Evolutionary conservation across 2,113 vertebrate species (phyloP).

Genomic region (Cheirogaleus medius): DNA sequence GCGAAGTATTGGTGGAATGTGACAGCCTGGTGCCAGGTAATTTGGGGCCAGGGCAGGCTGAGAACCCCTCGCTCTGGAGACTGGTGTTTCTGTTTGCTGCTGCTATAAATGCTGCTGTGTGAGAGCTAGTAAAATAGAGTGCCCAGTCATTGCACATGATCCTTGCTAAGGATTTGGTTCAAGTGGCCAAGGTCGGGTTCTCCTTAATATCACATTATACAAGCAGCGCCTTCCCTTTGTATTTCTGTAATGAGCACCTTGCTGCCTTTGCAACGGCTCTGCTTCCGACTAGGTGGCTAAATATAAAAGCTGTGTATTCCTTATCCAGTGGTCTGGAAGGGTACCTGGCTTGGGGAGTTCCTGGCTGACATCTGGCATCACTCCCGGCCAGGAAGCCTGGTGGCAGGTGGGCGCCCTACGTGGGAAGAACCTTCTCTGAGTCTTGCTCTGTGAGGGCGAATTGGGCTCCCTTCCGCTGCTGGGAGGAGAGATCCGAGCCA

Average conservation of each 20-base stretch:
- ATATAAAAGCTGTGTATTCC: not conserved
- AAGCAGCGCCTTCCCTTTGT: not conserved
- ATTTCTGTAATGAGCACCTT: not conserved
- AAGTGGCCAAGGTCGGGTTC: not conserved
- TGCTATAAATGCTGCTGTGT: fast-evolving
- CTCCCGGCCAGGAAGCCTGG: not conserved
- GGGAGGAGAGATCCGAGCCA: not conserved
- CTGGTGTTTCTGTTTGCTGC: not conserved
- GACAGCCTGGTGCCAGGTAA: conserved; percentile 95
- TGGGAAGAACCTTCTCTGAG: not conserved
- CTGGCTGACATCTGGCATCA: not conserved
- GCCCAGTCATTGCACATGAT: not conserved
- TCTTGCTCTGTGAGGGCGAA: not conserved
- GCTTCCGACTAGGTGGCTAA: not conserved
- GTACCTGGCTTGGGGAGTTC: not conserved
- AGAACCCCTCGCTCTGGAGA: not conserved
- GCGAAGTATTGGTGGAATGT: conserved; percentile 91
- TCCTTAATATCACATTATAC: fast-evolving
- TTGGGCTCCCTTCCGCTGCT: not conserved
- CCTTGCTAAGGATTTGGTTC: not conserved
- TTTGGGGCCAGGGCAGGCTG: not conserved
- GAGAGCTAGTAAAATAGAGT: not conserved
- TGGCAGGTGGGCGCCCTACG: not conserved
- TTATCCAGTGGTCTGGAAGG: fast-evolving
- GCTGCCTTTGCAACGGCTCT: not conserved